These are phyloP conservation scores for Scaptodrosophila latifasciaeformis DNA, from an alignment of 2,888 invertebrate genomes.

Conservation along the genomic window DNA sequence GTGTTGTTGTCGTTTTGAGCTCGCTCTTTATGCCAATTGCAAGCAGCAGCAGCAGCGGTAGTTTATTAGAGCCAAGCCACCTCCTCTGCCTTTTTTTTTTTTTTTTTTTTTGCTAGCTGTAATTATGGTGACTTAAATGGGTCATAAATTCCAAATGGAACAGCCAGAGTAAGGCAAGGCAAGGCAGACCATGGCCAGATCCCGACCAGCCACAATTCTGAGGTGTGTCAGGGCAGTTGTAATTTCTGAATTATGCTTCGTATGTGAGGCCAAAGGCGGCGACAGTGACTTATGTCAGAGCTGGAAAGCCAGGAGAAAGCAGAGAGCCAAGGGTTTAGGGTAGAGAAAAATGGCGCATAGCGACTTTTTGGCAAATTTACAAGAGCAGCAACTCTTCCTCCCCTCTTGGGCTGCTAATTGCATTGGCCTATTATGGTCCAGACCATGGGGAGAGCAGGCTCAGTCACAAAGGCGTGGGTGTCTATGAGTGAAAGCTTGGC, in stretches of 20 bases:
- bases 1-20: too few relatives aligned
- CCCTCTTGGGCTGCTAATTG: slow-evolving; percentile 41
- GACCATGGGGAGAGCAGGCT: slow-evolving; percentile 39
- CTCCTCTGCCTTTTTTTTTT: neutral
- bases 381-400: slow-evolving; percentile 16
- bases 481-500: slow-evolving; percentile 43
- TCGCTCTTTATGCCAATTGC: too few relatives aligned
- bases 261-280: neutral
- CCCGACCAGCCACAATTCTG: neutral
- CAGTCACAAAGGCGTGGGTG: slow-evolving; percentile 49
- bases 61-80: slow-evolving; percentile 39
- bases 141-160: slow-evolving; percentile 62
- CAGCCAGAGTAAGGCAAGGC: neutral
- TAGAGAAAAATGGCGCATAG: neutral
- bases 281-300: slow-evolving; percentile 25
- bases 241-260: slow-evolving; percentile 14
- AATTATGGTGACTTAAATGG: slow-evolving; percentile 72
- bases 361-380: slow-evolving; percentile 36
- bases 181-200: too few relatives aligned
- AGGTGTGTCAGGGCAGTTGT: slow-evolving; percentile 11
- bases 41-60: slow-evolving; percentile 32
- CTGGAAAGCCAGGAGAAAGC: too few relatives aligned
- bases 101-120: slow-evolving; percentile 39
- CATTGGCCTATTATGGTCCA: slow-evolving; percentile 2
- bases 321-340: too few relatives aligned